phyloP scores from a whole-genome alignment of 2,113 vertebrate species.

The Rhipidura dahli region DNA sequence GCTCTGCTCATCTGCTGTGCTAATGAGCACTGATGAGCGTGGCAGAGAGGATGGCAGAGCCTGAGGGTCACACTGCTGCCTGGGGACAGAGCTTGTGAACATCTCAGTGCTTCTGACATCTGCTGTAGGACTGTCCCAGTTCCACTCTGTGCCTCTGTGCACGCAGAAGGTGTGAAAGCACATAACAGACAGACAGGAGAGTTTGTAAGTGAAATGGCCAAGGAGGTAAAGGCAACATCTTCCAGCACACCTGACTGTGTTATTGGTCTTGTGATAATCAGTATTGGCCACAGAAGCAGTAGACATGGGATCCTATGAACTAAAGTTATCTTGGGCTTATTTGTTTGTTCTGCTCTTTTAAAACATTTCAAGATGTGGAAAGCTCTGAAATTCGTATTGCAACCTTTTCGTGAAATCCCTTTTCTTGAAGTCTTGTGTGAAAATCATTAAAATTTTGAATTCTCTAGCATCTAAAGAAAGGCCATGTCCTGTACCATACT shows the following conservation, averaged over 20 bases:
- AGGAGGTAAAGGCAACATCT: not conserved
- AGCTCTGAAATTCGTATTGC: not conserved
- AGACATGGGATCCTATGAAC: not conserved
- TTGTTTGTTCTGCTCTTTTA: not conserved
- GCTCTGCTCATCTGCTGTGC: not conserved
- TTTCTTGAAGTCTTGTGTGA: not conserved
- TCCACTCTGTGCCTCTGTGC: not conserved
- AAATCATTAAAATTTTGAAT: not conserved
- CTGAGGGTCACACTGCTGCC: not conserved
- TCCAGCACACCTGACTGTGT: fast-evolving
- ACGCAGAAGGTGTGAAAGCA: not conserved
- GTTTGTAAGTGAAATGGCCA: not conserved
- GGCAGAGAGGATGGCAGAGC: not conserved
- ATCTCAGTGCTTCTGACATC: not conserved
- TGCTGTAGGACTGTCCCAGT: not conserved
- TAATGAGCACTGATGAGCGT: not conserved
- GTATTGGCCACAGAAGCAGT: not conserved
- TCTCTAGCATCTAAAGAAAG: not conserved
- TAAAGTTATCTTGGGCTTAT: not conserved
- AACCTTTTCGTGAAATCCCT: not conserved
- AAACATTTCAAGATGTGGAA: not conserved
- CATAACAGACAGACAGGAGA: not conserved
- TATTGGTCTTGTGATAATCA: not conserved
- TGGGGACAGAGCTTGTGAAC: not conserved
- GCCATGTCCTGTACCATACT: not conserved